Conservation (phyloP, 2,888 invertebrate genomes). For the Agrilus mali region DNA sequence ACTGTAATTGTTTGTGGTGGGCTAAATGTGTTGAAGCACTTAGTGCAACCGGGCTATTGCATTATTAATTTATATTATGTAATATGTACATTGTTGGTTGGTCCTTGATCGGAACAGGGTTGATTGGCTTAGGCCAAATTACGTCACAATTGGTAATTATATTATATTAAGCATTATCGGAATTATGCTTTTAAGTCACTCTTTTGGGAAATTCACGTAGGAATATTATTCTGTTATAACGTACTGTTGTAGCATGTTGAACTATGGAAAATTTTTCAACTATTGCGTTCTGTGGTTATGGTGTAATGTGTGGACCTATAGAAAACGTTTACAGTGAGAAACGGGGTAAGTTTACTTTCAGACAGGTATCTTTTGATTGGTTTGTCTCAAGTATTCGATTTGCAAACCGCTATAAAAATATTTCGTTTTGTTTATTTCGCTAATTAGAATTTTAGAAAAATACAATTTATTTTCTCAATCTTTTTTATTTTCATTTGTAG, state of each 20-base stretch:
- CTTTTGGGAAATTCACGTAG: slow-evolving; percentile 30
- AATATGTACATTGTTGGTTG: slow-evolving; percentile 16
- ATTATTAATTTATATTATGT: slow-evolving; percentile 21
- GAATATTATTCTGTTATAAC: slow-evolving; percentile 8
- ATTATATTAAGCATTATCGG: slow-evolving; percentile 5
- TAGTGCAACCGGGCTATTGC: slow-evolving; percentile 38
- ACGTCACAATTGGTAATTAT: slow-evolving; percentile 3
- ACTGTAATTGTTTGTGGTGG: slow-evolving; percentile 22
- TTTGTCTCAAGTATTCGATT: too few relatives aligned
- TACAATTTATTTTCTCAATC: not conserved
- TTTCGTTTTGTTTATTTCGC: slow-evolving; percentile 1
- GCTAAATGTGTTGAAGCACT: slow-evolving; percentile 36
- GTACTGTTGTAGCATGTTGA: slow-evolving; percentile 10
- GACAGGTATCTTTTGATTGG: too few relatives aligned
- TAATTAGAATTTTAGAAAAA: slow-evolving; percentile 1
- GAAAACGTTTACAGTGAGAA: too few relatives aligned
- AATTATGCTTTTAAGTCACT: slow-evolving; percentile 22
- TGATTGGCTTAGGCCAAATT: too few relatives aligned
- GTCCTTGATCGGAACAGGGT: not conserved
- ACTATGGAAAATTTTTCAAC: slow-evolving; percentile 15
- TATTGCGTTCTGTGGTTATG: slow-evolving; percentile 26
- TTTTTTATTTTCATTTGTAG: too few relatives aligned
- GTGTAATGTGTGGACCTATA: slow-evolving; percentile 23
- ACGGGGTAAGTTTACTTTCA: too few relatives aligned
- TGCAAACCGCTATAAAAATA: too few relatives aligned